A percentile compares a stretch with the other conserved stretches of the same genome.
These are phyloP conservation scores for Diprion similis DNA, from an alignment of 1,140 invertebrate species.

Conservation along the genomic window DNA sequence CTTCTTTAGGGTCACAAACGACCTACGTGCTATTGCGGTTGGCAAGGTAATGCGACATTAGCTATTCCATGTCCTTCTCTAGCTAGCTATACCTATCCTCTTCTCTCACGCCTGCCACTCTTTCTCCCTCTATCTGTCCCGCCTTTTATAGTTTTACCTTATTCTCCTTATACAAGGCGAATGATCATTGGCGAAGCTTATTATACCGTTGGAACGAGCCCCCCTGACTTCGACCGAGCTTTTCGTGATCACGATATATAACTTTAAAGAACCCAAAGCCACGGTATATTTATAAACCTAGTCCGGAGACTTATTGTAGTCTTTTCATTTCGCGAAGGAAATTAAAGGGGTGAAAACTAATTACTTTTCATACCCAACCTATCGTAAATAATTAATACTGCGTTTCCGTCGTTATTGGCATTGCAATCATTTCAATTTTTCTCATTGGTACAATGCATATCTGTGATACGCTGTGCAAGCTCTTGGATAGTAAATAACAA, in stretches of 20 bases:
- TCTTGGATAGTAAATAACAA: no score
- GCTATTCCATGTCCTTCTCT: constrained; percentile 38
- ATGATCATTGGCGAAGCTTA: background rate
- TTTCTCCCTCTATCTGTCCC: constrained; percentile 26
- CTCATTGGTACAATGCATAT: no score
- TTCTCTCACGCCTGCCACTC: constrained; percentile 32
- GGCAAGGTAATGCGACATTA: constrained; percentile 53
- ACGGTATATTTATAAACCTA: no score
- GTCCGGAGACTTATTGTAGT: no score
- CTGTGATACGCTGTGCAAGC: no score
- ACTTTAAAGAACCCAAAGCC: background rate
- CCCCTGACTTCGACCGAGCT: background rate
- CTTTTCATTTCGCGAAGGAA: no score
- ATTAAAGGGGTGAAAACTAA: no score
- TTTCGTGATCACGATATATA: background rate
- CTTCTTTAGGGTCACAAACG: background rate
- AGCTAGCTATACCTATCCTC: constrained; percentile 21
- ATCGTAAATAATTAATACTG: no score
- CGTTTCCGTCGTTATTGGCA: no score
- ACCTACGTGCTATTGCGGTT: constrained; percentile 34
- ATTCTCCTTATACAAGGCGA: background rate
- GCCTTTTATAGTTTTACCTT: constrained; percentile 2
- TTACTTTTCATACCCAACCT: no score
- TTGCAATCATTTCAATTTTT: no score
- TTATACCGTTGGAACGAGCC: background rate